These are phyloP conservation scores for Aphis craccivora DNA, from an alignment of 1,140 invertebrate genomes.

Conservation along the genomic window DNA sequence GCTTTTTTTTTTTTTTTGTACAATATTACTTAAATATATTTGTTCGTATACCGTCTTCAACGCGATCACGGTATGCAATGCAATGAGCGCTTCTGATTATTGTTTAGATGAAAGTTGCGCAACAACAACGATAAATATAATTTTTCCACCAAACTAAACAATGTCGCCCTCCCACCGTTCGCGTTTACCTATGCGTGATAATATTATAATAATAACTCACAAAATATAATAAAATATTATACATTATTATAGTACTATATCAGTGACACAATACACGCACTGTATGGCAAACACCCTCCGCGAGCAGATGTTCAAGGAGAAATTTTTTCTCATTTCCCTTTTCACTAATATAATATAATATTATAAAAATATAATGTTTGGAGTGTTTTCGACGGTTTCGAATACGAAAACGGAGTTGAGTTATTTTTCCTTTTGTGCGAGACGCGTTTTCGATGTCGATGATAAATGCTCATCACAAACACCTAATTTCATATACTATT, in stretches of 20 bases:
- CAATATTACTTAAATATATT: background rate
- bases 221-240: background rate
- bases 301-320: background rate
- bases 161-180: background rate
- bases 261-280: background rate
- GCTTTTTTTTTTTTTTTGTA: background rate
- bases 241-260: background rate
- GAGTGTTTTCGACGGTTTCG: background rate
- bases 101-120: background rate
- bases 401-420: background rate
- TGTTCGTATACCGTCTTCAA: background rate
- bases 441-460: background rate
- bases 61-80: background rate
- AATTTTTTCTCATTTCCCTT: conserved; percentile 1
- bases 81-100: background rate
- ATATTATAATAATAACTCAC: background rate
- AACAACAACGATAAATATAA: conserved; percentile 18
- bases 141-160: background rate
- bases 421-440: background rate
- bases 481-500: background rate
- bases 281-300: background rate
- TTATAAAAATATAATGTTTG: background rate
- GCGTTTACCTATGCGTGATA: background rate
- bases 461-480: background rate
- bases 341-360: background rate